phyloP scores from a whole-genome alignment of 2,113 vertebrate genomes.

The Motacilla tschutschensis region DNA sequence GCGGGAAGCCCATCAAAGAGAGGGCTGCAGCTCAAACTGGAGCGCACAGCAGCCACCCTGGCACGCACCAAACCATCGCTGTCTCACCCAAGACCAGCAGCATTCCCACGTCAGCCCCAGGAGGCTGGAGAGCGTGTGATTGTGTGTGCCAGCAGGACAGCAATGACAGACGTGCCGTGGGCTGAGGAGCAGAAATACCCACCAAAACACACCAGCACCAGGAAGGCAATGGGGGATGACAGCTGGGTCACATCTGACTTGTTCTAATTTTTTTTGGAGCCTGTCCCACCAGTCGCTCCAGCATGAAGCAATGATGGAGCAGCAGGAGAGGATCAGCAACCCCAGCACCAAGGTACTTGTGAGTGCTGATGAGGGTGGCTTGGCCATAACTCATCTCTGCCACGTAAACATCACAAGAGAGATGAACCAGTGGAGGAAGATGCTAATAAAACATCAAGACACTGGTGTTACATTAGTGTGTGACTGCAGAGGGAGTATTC shows the following conservation, averaged over 20 bases:
- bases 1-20: not conserved
- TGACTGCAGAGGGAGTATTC: not conserved
- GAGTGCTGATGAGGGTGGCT: not conserved
- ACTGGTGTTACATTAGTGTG: accelerated
- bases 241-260: not conserved
- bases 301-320: not conserved
- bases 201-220: not conserved
- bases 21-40: not conserved
- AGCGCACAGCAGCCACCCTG: not conserved
- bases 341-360: not conserved
- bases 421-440: not conserved
- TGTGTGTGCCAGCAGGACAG: not conserved
- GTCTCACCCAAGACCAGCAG: not conserved
- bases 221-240: not conserved
- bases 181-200: not conserved
- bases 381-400: not conserved
- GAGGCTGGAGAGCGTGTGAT: not conserved
- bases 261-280: not conserved
- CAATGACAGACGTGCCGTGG: accelerated
- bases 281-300: not conserved
- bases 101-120: not conserved
- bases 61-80: not conserved
- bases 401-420: not conserved
- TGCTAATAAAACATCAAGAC: not conserved
- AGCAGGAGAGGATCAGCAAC: not conserved